Percentiles rank a stretch among this genome's conserved stretches.
Conservation (phyloP, 1,140 invertebrate species). For the Branchinecta lynchi region DNA sequence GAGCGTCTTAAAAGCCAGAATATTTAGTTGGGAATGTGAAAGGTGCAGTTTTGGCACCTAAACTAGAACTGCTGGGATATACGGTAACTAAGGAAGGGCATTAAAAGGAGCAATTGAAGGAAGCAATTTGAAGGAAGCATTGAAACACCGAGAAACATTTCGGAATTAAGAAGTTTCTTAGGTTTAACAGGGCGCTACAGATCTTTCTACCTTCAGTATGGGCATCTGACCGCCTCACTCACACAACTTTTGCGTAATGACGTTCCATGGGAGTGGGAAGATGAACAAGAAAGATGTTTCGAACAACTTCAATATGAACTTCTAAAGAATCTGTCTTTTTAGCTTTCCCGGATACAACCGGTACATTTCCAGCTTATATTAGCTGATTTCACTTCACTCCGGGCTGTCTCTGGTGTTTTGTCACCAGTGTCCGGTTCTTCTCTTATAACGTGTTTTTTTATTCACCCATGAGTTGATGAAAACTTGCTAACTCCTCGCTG, state of each 20-base stretch:
- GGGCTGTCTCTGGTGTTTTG: no score
- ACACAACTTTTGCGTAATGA: not conserved
- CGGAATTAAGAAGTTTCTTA: not conserved
- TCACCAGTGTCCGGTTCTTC: no score
- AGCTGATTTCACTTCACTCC: no score
- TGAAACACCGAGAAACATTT: not conserved
- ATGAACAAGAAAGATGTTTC: not conserved
- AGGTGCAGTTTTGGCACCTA: not conserved
- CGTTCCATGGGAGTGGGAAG: not conserved
- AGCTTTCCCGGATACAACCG: constrained; percentile 2
- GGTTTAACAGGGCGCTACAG: not conserved
- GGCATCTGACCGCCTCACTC: not conserved
- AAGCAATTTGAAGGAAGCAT: not conserved
- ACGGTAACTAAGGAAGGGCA: not conserved
- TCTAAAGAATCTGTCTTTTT: not conserved
- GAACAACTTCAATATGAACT: not conserved
- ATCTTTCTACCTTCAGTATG: not conserved
- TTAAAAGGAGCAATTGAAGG: not conserved
- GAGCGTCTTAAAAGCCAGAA: not conserved
- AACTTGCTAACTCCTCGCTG: no score
- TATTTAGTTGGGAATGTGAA: not conserved
- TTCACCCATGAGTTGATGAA: no score
- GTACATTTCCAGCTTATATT: not conserved
- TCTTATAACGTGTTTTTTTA: no score
- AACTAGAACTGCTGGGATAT: not conserved